These are phyloP conservation scores for Eubasilissa splendida DNA, from an alignment of 2,888 invertebrate species.

Conservation along the genomic window DNA sequence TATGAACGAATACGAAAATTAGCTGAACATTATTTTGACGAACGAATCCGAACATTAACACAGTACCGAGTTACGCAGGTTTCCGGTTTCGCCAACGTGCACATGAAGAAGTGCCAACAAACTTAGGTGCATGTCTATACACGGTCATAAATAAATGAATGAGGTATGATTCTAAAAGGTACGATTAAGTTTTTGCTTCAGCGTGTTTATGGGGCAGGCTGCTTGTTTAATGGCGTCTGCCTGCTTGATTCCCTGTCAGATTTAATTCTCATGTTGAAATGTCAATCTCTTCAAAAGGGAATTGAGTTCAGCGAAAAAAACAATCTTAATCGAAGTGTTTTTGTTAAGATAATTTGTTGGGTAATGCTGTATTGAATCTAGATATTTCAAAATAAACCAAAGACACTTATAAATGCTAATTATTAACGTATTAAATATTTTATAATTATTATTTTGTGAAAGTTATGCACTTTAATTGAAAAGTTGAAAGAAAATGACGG, in stretches of 20 bases:
- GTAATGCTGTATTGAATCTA: no score
- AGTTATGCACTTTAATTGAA: no score
- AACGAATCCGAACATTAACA: no score
- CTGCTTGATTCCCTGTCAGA: constrained; percentile 19
- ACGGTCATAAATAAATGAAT: not conserved
- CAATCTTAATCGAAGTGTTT: constrained; percentile 6
- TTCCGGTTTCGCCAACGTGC: not conserved
- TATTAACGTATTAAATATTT: no score
- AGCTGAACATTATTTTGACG: no score
- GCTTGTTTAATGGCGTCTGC: constrained; percentile 10
- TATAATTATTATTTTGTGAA: no score
- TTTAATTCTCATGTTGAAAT: constrained; percentile 27
- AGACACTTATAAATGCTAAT: no score
- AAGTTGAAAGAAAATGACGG: no score
- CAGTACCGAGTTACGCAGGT: no score
- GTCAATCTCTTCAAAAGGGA: constrained; percentile 20
- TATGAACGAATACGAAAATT: no score
- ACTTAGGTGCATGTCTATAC: not conserved
- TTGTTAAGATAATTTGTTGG: not conserved
- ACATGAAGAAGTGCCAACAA: no score
- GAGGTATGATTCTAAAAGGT: not conserved
- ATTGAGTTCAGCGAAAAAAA: constrained; percentile 17
- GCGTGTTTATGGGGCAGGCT: constrained; percentile 15
- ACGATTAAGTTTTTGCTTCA: constrained; percentile 2
- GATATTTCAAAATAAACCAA: no score